Evolutionary conservation across 2,797 vertebrate species (phyloP).

Genomic region (Prionace glauca): DNA sequence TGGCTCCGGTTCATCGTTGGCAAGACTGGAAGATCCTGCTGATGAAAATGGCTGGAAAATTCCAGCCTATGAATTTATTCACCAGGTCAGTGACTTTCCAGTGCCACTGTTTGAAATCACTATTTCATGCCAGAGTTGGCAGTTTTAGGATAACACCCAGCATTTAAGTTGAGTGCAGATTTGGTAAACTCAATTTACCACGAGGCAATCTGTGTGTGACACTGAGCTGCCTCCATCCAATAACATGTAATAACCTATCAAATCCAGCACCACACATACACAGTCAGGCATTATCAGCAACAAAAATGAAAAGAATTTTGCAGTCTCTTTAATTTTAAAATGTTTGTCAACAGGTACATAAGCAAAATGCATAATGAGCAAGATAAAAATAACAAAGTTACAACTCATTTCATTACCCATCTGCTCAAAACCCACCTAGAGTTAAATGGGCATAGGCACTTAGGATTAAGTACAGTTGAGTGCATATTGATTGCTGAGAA

Average conservation of each 20-base stretch:
- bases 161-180: not conserved
- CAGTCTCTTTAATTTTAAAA: not conserved
- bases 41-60: too few relatives aligned
- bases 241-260: not conserved
- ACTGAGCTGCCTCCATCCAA: not conserved
- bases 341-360: not conserved
- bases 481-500: not conserved
- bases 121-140: not conserved
- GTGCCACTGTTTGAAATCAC: not conserved
- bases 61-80: not conserved
- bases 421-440: not conserved
- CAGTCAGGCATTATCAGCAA: not conserved
- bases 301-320: not conserved
- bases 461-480: not conserved
- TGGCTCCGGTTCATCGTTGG: too few relatives aligned
- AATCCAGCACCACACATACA: not conserved
- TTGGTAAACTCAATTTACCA: not conserved
- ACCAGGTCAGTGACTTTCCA: not conserved
- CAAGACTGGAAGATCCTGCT: too few relatives aligned
- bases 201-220: not conserved
- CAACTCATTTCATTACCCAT: not conserved
- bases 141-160: not conserved
- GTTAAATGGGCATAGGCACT: not conserved
- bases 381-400: not conserved
- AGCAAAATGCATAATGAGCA: not conserved